Evolutionary conservation across 2,888 invertebrate genomes (phyloP), one percentile per base, ranked within the genome.

Genomic region (Coleophora deauratella): DNA sequence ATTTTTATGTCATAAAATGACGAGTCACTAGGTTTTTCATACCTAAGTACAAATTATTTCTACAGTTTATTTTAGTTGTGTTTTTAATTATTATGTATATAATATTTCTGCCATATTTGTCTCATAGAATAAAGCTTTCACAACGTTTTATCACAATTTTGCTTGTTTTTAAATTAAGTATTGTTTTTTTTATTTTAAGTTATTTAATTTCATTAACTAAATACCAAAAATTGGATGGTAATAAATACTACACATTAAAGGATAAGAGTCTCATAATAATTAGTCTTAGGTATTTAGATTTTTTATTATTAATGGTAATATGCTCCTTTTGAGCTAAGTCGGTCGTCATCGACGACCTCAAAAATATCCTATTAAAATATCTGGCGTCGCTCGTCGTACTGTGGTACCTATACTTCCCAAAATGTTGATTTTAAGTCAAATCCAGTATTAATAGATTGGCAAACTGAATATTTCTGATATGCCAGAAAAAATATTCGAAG

Each of bases 201-300:
- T 36, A 44, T 40, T 42, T 33, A 28, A 37, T 36, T 27, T 34
- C 14, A 11, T 34, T 37, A 38, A 11, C 30, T 40, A 15, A 21
- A 21, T 44, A 43, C 42, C 46, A 43, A 46, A 42, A 43, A 40
- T 37, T 44, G 40, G 33, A 38, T 36, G 37, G 21, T 35, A 42
- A 40, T 39, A 49, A 48, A 42, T 43, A 45, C 27, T 52, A 46
- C 47, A 52, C 45, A 41, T 41, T 38, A 50, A 61, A 50, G 64
- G 62, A 48, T 53, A 51, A 48, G 73, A 76, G 72, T 76, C 76
- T 76, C 76, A 73, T 62, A 57, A 61, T 62, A 51, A 54, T 41
- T 66, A 62, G 59, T 47, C 56, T 53, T 54, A 62, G 57, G 59
- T 59, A 57, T 62, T 62, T 52, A 8, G 40, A 50, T 62, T 56